phyloP scores from a whole-genome alignment of 2,888 invertebrate species.

The Vannuccia rotundouncinata region DNA sequence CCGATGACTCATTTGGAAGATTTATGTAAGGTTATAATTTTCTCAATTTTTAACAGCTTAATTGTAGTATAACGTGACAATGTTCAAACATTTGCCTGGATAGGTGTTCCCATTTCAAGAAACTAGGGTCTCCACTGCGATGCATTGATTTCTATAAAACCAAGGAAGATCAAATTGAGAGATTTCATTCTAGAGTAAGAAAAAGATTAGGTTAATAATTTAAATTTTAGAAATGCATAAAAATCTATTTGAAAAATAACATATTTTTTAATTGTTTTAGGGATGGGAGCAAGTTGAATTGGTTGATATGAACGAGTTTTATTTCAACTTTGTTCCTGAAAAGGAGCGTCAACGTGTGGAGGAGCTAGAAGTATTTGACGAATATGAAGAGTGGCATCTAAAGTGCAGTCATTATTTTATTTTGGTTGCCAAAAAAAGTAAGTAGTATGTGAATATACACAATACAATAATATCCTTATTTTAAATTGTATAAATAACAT shows the following conservation, averaged over 20 bases:
- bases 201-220: slow-evolving; percentile 29
- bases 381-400: slow-evolving; percentile 59
- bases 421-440: slow-evolving; percentile 48
- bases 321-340: slow-evolving; percentile 45
- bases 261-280: slow-evolving; percentile 44
- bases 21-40: slow-evolving; percentile 47
- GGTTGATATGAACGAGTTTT: slow-evolving; percentile 56
- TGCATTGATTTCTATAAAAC: slow-evolving; percentile 54
- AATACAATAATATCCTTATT: too few species aligned
- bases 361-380: slow-evolving; percentile 58
- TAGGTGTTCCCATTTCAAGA: slow-evolving; percentile 56
- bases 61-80: too few species aligned
- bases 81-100: too few species aligned
- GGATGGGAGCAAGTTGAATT: slow-evolving; percentile 50
- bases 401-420: slow-evolving; percentile 59
- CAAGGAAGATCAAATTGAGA: slow-evolving; percentile 48
- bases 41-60: not conserved
- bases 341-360: slow-evolving; percentile 52
- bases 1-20: slow-evolving; percentile 51
- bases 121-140: slow-evolving; percentile 56
- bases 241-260: slow-evolving; percentile 27
- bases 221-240: slow-evolving; percentile 31
- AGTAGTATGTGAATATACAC: too few species aligned
- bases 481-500: too few species aligned
- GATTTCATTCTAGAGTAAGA: slow-evolving; percentile 51